These are phyloP conservation scores for Melanophora roralis DNA, from an alignment of 2,888 invertebrate genomes.

Conservation along the genomic window DNA sequence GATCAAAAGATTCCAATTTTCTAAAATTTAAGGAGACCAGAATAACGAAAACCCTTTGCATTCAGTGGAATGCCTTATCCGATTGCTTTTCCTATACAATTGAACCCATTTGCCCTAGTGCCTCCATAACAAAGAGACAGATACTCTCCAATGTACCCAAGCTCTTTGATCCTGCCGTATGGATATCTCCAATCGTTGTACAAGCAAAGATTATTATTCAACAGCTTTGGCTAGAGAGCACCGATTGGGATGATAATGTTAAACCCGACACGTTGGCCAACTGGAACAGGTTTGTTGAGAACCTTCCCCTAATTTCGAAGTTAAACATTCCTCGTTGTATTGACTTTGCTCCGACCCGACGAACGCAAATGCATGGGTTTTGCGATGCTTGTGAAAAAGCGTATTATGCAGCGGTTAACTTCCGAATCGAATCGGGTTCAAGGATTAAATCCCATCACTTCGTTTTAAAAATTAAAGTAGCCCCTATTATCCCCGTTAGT, in stretches of 20 bases:
- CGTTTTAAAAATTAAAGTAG: conserved; percentile 52
- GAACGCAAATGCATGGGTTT: conserved; percentile 46
- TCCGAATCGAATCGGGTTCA: neutral
- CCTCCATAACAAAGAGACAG: neutral
- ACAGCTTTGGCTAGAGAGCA: conserved; percentile 23
- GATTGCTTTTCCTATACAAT: conserved; percentile 24
- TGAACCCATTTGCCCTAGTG: neutral
- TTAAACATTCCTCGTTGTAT: conserved; percentile 47
- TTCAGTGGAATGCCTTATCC: conserved; percentile 22
- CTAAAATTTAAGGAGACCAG: conserved; percentile 21
- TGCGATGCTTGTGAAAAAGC: conserved; percentile 44
- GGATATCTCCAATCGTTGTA: conserved; percentile 23
- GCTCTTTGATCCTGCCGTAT: conserved; percentile 21
- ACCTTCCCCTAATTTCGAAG: neutral
- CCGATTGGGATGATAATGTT: conserved; percentile 26
- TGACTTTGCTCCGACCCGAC: neutral
- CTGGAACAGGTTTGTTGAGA: conserved; percentile 11
- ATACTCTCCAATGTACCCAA: neutral
- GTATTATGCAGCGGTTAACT: conserved; percentile 32
- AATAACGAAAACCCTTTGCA: conserved; percentile 23
- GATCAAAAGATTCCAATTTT: conserved; percentile 1
- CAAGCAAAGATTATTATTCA: too few relatives aligned
- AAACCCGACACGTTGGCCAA: neutral
- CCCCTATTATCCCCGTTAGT: conserved; percentile 48
- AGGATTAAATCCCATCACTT: conserved; percentile 7